phyloP scores from a whole-genome alignment of 2,113 vertebrate genomes.

The Corythornis vintsioides region DNA sequence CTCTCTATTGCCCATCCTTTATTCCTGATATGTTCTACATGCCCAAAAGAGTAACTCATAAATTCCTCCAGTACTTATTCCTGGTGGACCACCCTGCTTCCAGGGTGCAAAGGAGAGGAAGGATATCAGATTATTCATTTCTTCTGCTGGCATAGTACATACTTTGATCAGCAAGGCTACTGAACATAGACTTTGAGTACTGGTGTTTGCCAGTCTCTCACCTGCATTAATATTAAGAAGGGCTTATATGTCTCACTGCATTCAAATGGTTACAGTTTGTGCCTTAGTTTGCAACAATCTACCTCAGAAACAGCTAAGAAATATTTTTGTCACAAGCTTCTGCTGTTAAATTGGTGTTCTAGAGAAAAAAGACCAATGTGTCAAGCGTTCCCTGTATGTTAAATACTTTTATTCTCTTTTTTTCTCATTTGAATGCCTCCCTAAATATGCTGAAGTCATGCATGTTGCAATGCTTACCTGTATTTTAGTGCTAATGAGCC shows the following conservation, averaged over 20 bases:
- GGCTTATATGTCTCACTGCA: neutral
- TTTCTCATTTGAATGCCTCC: slow-evolving; percentile 53
- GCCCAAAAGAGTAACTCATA: neutral
- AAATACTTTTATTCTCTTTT: slow-evolving; percentile 34
- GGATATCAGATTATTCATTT: neutral
- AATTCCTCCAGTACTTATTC: neutral
- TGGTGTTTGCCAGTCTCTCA: slow-evolving; percentile 28
- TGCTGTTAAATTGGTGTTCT: neutral
- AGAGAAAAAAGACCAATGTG: neutral
- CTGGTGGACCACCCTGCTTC: neutral
- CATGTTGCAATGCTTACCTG: slow-evolving; percentile 39
- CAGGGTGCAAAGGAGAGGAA: slow-evolving; percentile 2
- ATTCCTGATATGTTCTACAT: neutral
- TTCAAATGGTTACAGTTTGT: slow-evolving; percentile 19
- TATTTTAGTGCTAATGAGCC: neutral
- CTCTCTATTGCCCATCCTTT: neutral
- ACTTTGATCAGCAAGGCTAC: neutral
- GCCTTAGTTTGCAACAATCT: neutral
- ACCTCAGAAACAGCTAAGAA: neutral
- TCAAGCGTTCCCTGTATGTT: neutral
- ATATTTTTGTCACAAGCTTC: neutral
- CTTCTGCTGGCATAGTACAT: neutral
- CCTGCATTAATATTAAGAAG: neutral
- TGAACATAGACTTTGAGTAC: neutral
- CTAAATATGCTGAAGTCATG: slow-evolving; percentile 27